Conservation (phyloP, 2,888 invertebrate genomes). For the Digitonthophagus gazella region DNA sequence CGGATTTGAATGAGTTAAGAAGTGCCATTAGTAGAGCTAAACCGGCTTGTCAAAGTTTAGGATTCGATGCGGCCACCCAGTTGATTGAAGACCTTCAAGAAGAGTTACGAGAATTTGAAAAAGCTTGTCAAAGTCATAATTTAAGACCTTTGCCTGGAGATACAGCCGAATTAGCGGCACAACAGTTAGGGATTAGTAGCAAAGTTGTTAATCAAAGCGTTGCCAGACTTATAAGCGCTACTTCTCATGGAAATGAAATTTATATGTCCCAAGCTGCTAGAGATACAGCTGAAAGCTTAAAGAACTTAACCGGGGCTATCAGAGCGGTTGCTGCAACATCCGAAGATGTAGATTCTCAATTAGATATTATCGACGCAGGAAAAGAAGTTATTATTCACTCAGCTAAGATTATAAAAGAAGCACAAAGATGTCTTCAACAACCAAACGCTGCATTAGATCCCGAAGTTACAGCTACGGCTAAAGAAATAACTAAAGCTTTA, state of each 20-base stretch:
- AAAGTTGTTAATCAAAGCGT: conserved; percentile 81
- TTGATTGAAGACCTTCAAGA: conserved; percentile 75
- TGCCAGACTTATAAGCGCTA: conserved; percentile 83
- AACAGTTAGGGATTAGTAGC: conserved; percentile 59
- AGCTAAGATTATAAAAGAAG: conserved; percentile 75
- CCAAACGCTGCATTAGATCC: conserved; percentile 65
- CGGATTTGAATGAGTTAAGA: conserved; percentile 52
- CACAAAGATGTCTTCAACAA: conserved; percentile 69
- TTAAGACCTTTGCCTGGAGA: conserved; percentile 79
- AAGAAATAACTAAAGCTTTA: conserved; percentile 62
- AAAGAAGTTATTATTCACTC: conserved; percentile 79
- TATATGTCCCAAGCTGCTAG: conserved; percentile 80
- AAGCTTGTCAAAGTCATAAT: conserved; percentile 68
- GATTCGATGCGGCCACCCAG: conserved; percentile 83
- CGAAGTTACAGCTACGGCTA: conserved; percentile 69
- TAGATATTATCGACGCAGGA: conserved; percentile 66
- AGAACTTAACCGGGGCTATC: conserved; percentile 69
- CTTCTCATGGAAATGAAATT: conserved; percentile 73
- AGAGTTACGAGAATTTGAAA: conserved; percentile 78
- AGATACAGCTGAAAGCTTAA: conserved; percentile 73
- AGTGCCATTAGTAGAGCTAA: conserved; percentile 49
- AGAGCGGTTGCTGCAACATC: conserved; percentile 78
- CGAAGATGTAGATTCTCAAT: conserved; percentile 56
- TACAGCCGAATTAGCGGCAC: conserved; percentile 56
- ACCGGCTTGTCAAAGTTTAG: conserved; percentile 73